A percentile compares a stretch with the other conserved stretches of the same genome.
These are phyloP conservation scores for Phataginus tricuspis DNA, from an alignment of 2,797 vertebrate species.

Conservation along the genomic window DNA sequence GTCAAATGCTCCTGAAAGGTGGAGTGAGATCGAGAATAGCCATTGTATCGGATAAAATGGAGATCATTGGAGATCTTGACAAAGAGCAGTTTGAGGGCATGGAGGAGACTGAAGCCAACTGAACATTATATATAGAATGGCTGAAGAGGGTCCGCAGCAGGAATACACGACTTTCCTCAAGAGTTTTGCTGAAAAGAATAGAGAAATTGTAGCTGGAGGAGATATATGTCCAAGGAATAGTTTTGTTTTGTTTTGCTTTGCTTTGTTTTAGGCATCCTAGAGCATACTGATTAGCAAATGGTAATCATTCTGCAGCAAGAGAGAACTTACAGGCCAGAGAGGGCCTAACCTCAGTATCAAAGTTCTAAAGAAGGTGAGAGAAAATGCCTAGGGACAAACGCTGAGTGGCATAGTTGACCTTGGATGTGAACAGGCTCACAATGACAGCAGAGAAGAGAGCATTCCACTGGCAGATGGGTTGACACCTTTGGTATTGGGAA, in stretches of 20 bases:
- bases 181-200: not conserved
- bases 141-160: not conserved
- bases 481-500: not conserved
- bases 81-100: not conserved
- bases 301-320: not conserved
- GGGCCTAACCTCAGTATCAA: not conserved
- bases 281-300: not conserved
- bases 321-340: not conserved
- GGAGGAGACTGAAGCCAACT: fast-evolving
- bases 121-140: not conserved
- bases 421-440: not conserved
- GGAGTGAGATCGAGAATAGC: not conserved
- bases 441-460: not conserved
- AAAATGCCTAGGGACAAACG: not conserved
- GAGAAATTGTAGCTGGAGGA: not conserved
- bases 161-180: not conserved
- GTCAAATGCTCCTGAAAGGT: not conserved
- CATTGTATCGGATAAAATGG: not conserved
- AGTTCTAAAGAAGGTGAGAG: not conserved
- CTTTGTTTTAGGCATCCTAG: not conserved
- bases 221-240: not conserved
- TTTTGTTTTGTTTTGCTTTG: too few species aligned
- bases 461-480: not conserved
- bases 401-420: not conserved
- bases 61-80: not conserved